Evolutionary conservation across 2,113 vertebrate species (phyloP), one percentile per base, ranked within the genome.

Genomic region (Danio rerio): DNA sequence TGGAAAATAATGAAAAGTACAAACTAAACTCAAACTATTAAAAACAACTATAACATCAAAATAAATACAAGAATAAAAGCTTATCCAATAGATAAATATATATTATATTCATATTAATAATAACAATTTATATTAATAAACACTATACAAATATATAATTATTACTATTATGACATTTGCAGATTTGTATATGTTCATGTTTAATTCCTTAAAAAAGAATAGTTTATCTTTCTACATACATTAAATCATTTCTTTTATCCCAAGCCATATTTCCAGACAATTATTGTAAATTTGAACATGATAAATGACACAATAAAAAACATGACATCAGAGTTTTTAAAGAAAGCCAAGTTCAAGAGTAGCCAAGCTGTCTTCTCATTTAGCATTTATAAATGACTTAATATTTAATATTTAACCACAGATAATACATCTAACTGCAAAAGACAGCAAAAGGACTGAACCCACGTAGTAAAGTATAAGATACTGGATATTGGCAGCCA

Each of bases 391-490:
- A 50, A 71, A 13, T 71, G 10, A 52, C 47, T 71, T 71, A 50
- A 50, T 70, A 71, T 63, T 63, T 63, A 63, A 63, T 63, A 40
- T 50, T 50, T 71, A 71, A 70, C 47, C 2, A 50, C 16, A 70
- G 68, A 70, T 50, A 50, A 49, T 20, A 2, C 49, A 50, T 70
- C 18, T 50, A 65, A 52, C 69, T 81, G 72, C n/a, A 71, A 81
- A 56, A 66, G 20, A 85, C 53, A 52, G 43, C 62, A 50, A 45
- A 52, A 9, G 16, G 40, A 81, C 10, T 69, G 20, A 62, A 2
- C 21, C 12, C 18, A 7, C 47, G 52, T 16, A 45, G 47, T 21
- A 71, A 31, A 71, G 47, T 52, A 9, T 16, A 71, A 12, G 18
- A 52, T 71, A 52, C 4, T 52, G 7, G 31, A 21, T 31, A 45